Evolutionary conservation across 2,797 vertebrate genomes (phyloP), one percentile per base, ranked within the genome.

Genomic region (Mareca penelope): DNA sequence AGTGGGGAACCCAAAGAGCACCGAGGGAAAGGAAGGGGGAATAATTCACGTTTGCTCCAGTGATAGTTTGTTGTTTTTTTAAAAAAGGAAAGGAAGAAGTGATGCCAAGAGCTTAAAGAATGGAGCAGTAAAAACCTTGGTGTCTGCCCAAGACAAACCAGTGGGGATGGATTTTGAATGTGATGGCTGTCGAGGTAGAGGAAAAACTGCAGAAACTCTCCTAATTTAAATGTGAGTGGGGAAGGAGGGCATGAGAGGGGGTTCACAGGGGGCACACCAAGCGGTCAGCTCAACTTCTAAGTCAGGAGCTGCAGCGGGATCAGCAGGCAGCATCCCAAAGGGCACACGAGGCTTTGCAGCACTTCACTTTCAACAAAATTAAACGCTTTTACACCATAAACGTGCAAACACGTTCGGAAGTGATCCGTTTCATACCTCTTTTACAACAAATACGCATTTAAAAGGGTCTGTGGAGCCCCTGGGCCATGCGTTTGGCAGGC

Each of bases 291-390:
- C 2, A 11, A 59, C 4, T 8, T 4, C 23, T n/a, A 26, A 61
- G 4, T 13, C 19, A 60, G 40, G 76, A n/a, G 70, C 31, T 3
- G 1, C 0, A 5, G 8, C 1, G 5, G 67, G 55, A 53, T 60
- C 26, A 75, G 68, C 68, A 55, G 78, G 68, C 2, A 5, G 56
- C 6, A 52, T 18, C 61, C 33, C 65, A 18, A 31, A 48, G 11
- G 65, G 61, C 70, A 56, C 52, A 35, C 26, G 13, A 44, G 42
- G 46, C 70, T 72, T 26, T 2, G 53, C 35, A 6, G 33, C 10
- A 33, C 28, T 78, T 57, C 35, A 22, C 42, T n/a, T 60, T 29
- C 77, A 42, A 39, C 48, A 35, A 50, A 85, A 61, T 22, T 3
- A 39, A 72, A 87, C 19, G 31, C n/a, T 65, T 70, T 55, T 12